Conservation (phyloP, 2,888 invertebrate species). For the Lepas anatifera region DNA sequence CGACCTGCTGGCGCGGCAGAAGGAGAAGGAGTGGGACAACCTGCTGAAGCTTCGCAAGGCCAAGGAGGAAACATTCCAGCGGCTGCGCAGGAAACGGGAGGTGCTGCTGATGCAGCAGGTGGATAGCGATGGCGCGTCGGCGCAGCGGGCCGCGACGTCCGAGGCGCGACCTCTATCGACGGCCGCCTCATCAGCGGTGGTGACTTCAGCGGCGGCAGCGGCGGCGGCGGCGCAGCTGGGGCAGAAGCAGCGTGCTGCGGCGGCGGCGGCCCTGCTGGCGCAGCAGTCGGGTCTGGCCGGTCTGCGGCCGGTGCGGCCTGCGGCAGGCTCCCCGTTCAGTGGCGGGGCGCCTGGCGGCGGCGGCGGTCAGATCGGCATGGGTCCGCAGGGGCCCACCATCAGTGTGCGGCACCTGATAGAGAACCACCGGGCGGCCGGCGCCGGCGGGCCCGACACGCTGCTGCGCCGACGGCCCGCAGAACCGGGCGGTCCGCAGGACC, state of each 20-base stretch:
- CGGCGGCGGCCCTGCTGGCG: background rate
- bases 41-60: conserved; percentile 22
- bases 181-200: background rate
- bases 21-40: conserved; percentile 25
- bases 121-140: background rate
- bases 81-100: conserved; percentile 18
- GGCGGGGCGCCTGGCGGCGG: background rate
- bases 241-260: background rate
- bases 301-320: background rate
- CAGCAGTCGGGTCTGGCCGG: background rate
- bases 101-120: conserved; percentile 14
- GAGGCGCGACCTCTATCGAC: too few species aligned
- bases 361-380: conserved; percentile 20
- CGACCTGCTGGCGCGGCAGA: conserved; percentile 21
- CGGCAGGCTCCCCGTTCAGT: background rate
- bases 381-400: conserved; percentile 25
- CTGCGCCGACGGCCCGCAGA: background rate
- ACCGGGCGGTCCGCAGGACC: background rate
- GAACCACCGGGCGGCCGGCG: conserved; percentile 21
- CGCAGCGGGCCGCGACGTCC: background rate
- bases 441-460: background rate
- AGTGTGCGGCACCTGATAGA: conserved; percentile 25
- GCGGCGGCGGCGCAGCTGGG: background rate
- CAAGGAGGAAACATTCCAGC: conserved; percentile 22
- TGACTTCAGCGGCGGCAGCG: background rate